Evolutionary conservation across 2,797 vertebrate genomes (phyloP), one percentile per base, ranked within the genome.

Genomic region (Tympanoctomys barrerae): DNA sequence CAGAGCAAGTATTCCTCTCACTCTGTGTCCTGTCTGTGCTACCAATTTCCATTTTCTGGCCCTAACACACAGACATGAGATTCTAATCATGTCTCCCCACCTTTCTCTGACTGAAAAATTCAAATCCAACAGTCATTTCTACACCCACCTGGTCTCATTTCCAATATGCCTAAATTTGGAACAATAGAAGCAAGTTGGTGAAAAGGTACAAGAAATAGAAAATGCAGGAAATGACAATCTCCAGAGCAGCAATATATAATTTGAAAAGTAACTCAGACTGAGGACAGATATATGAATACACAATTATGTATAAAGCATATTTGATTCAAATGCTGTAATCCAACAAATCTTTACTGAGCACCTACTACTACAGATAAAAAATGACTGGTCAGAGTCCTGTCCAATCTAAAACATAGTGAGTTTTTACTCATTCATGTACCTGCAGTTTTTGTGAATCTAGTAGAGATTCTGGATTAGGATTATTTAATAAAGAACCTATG

Each of bases 81-180:
- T 71, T 83, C 89, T 90, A 49, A 52, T 57, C n/a, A n/a, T 2
- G 39, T 54, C 12, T 71, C 71, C 78, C 9, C 57, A 75, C 49
- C 49, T 91, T 91, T 52, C 64, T 59, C 61, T 88, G 36, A 90
- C 68, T 88, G 81, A 97, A 91, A 68, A 70, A 90, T 84, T 90
- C 92, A 90, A 94, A 68, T 91, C 19, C 9, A 68, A 46, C 54
- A 89, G n/a, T 87, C 73, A 75, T 82, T 96, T 89, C 80, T 46
- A 96, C 36, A 94, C 57, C 81, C 81, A 94, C 95, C 87, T 89
- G 62, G 71, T 96, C 90, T 95, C 77, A 70, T 42, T 96, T 94
- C 85, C 91, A 96, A 81, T 59, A 87, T n/a, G 57, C 39, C 96
- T 96, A 96, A 95, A 96, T 84, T 92, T 93, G 91, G 95, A 95